A percentile compares a stretch with the other conserved stretches of the same genome.
phyloP scores from a whole-genome alignment of 1,140 invertebrate genomes.

The Cotesia chilonis region DNA sequence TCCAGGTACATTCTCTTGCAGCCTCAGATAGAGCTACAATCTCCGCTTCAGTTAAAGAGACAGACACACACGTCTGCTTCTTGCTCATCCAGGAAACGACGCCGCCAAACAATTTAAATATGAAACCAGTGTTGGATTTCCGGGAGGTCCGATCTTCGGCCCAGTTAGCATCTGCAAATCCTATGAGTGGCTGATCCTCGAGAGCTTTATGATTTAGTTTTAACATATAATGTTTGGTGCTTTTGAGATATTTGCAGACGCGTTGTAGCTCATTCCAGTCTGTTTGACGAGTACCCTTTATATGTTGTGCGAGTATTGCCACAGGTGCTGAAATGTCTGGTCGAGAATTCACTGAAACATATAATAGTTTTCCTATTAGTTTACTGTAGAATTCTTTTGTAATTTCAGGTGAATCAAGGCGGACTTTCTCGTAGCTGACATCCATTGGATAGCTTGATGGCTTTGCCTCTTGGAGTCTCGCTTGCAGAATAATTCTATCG shows the following conservation, averaged over 20 bases:
- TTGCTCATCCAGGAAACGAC: conserved; percentile 34
- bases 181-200: conserved; percentile 17
- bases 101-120: conserved; percentile 42
- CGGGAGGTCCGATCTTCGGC: conserved; percentile 44
- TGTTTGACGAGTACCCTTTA: conserved; percentile 33
- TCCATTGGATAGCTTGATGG: neutral
- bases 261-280: conserved; percentile 46
- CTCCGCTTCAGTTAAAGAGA: conserved; percentile 38
- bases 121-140: conserved; percentile 50
- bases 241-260: conserved; percentile 47
- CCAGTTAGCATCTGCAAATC: conserved; percentile 49
- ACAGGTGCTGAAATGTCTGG: conserved; percentile 50
- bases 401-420: neutral
- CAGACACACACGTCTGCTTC: conserved; percentile 37
- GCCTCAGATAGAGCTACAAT: conserved; percentile 37
- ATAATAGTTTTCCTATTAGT: conserved; percentile 37
- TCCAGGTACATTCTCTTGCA: conserved; percentile 38
- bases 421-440: neutral
- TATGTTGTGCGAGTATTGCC: conserved; percentile 41
- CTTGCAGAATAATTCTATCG: too few relatives aligned
- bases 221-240: conserved; percentile 32
- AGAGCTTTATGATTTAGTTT: conserved; percentile 30
- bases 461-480: conserved; percentile 32
- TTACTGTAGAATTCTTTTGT: conserved; percentile 27
- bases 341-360: conserved; percentile 36